A percentile compares a stretch with the other conserved stretches of the same genome.
These are phyloP conservation scores for Labeo rohita DNA, from an alignment of 2,113 vertebrate species.

Conservation along the genomic window DNA sequence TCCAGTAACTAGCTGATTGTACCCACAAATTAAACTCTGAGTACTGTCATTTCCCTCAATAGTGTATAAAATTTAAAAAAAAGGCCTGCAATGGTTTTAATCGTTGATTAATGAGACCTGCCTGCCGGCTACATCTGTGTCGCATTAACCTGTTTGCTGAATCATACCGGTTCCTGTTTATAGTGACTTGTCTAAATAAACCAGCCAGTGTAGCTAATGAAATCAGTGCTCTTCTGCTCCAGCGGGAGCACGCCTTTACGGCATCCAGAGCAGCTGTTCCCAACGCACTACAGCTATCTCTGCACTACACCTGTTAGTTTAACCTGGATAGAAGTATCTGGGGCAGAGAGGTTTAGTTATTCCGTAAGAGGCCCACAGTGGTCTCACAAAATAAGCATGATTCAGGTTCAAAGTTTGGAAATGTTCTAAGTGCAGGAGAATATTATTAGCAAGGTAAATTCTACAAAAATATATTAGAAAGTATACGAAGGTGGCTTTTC, in stretches of 20 bases:
- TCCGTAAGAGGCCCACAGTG: neutral
- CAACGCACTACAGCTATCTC: neutral
- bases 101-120: conserved; percentile 90
- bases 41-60: conserved; percentile 37
- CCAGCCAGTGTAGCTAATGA: conserved; percentile 56
- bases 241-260: conserved; percentile 42
- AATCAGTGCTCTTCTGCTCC: conserved; percentile 33
- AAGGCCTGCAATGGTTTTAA: conserved; percentile 76
- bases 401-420: neutral
- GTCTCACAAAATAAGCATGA: neutral
- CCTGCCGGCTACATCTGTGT: conserved; percentile 82
- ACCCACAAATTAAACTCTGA: neutral
- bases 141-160: conserved; percentile 82
- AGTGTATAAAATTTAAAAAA: conserved; percentile 32
- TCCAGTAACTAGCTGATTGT: neutral
- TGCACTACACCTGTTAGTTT: conserved; percentile 35
- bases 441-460: neutral
- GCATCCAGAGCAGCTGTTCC: conserved; percentile 41
- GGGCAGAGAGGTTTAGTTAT: conserved; percentile 3
- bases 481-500: too few species aligned
- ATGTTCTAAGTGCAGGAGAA: neutral
- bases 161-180: conserved; percentile 79
- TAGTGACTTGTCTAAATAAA: conserved; percentile 75
- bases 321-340: conserved; percentile 12
- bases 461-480: neutral